These are phyloP conservation scores for Plutomurus gul DNA, from an alignment of 1,140 invertebrate genomes.

Conservation along the genomic window DNA sequence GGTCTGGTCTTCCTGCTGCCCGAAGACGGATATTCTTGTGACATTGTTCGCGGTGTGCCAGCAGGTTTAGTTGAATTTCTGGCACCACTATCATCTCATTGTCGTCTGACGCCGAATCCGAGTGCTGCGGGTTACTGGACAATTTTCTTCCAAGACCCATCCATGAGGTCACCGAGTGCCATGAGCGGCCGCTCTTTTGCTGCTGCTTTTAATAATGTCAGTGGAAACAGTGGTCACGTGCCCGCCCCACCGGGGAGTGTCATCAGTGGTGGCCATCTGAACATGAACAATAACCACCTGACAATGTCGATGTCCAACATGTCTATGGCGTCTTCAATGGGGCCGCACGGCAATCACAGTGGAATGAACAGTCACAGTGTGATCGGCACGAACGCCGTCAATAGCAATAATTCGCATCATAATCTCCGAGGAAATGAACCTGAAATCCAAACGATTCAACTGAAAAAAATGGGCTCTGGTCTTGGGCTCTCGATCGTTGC, in stretches of 20 bases:
- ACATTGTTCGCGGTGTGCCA: slow-evolving; percentile 89
- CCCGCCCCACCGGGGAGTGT: slow-evolving; percentile 31
- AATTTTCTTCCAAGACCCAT: slow-evolving; percentile 54
- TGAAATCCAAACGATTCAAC: slow-evolving; percentile 81
- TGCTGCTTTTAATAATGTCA: slow-evolving; percentile 38
- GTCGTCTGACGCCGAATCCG: slow-evolving; percentile 84
- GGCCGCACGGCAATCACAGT: slow-evolving; percentile 3
- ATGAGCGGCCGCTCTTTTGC: slow-evolving; percentile 53
- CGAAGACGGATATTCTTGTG: slow-evolving; percentile 97
- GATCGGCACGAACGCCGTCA: slow-evolving; percentile 56
- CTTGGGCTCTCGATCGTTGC: slow-evolving; percentile 94
- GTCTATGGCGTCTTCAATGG: slow-evolving; percentile 1
- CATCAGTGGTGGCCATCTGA: slow-evolving; percentile 31
- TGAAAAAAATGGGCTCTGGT: slow-evolving; percentile 87
- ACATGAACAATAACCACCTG: slow-evolving; percentile 39
- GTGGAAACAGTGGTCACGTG: slow-evolving; percentile 16
- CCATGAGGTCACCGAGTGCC: slow-evolving; percentile 53
- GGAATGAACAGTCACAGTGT: slow-evolving; percentile 30
- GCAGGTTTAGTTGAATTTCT: slow-evolving; percentile 91
- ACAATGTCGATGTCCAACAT: slow-evolving; percentile 18
- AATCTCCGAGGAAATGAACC: slow-evolving; percentile 62
- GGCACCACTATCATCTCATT: slow-evolving; percentile 82
- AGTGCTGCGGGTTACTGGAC: slow-evolving; percentile 73
- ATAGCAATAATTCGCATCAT: slow-evolving; percentile 55
- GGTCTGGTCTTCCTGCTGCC: slow-evolving; percentile 89